Conservation (phyloP, 2,797 vertebrate genomes). For the Tauraco hartlaubi region DNA sequence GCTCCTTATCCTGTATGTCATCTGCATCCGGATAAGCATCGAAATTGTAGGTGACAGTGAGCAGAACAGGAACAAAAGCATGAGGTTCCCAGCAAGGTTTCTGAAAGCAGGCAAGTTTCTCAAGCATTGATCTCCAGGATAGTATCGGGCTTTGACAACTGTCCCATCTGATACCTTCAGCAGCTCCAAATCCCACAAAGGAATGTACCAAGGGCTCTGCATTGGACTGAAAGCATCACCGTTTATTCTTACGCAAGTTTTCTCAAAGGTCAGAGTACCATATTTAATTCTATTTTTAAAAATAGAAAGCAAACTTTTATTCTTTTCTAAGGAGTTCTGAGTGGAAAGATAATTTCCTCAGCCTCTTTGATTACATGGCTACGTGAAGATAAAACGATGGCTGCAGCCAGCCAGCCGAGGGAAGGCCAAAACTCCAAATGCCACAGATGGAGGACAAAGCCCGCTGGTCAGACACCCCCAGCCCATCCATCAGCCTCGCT, state of each 20-base stretch:
- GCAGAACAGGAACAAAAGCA: slow-evolving; percentile 35
- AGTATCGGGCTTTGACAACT: neutral
- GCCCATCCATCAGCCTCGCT: neutral
- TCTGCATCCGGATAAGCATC: slow-evolving; percentile 34
- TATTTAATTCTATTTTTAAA: neutral
- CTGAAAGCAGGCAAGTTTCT: neutral
- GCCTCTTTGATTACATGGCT: neutral
- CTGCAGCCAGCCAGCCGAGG: neutral
- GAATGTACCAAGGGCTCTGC: neutral
- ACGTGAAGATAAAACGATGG: neutral
- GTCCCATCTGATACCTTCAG: neutral
- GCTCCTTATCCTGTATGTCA: slow-evolving; percentile 14
- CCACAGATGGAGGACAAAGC: neutral
- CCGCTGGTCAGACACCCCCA: neutral
- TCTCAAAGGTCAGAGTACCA: neutral
- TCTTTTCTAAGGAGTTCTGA: neutral
- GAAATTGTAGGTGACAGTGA: neutral
- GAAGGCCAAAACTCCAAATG: neutral
- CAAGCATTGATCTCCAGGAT: neutral
- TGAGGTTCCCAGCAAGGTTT: slow-evolving; percentile 41
- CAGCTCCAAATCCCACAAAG: neutral
- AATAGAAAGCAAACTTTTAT: neutral
- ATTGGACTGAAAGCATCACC: neutral
- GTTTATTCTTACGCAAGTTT: neutral
- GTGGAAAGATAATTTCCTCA: neutral